Evolutionary conservation across 1,140 invertebrate genomes (phyloP).

Genomic region (Bilobella aurantiaca): DNA sequence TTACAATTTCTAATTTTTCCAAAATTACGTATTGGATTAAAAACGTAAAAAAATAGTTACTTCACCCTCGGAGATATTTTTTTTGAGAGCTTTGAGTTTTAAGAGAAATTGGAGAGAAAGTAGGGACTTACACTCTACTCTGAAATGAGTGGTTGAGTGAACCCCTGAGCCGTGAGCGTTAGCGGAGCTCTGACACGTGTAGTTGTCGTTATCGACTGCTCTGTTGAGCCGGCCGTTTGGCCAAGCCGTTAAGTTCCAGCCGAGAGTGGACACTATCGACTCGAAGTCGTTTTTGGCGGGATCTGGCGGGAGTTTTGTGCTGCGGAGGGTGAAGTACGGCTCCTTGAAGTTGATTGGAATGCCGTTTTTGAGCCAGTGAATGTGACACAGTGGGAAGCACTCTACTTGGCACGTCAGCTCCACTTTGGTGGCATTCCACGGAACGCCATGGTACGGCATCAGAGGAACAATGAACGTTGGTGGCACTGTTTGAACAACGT

Average conservation of each 20-base stretch:
- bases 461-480: conserved; percentile 74
- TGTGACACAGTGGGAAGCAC: conserved; percentile 56
- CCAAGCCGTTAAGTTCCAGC: conserved; percentile 73
- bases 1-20: no score
- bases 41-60: no score
- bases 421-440: conserved; percentile 60
- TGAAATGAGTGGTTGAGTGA: conserved; percentile 65
- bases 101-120: no score
- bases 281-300: conserved; percentile 70
- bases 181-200: conserved; percentile 65
- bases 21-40: no score
- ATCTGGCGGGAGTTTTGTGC: conserved; percentile 54
- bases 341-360: conserved; percentile 38
- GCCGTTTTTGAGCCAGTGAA: conserved; percentile 71
- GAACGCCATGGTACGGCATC: conserved; percentile 65
- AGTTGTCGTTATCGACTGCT: conserved; percentile 63
- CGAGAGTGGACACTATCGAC: conserved; percentile 69
- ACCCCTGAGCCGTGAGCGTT: conserved; percentile 54
- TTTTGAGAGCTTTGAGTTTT: no score
- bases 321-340: conserved; percentile 57
- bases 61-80: no score
- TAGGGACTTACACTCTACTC: conserved; percentile 84
- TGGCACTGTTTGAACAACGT: no score
- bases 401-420: conserved; percentile 76
- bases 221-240: conserved; percentile 63